phyloP scores from a whole-genome alignment of 1,140 invertebrate genomes.

The Phenacoccus solenopsis region DNA sequence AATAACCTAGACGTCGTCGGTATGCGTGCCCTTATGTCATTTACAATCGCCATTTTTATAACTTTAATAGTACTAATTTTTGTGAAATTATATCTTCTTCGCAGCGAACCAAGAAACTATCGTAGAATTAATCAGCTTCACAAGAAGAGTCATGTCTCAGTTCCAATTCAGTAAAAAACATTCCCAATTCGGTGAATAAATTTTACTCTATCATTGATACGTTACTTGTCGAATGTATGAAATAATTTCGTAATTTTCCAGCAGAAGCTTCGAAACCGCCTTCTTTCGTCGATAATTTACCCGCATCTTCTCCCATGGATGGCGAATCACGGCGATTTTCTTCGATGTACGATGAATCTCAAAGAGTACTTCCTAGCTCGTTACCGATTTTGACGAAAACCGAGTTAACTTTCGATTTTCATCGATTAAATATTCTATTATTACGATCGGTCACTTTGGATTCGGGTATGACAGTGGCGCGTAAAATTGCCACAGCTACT shows the following conservation, averaged over 20 bases:
- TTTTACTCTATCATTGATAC: not conserved
- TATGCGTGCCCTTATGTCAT: no score
- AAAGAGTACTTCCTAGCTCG: not conserved
- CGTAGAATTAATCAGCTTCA: slow-evolving; percentile 79
- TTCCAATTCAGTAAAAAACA: slow-evolving; percentile 10
- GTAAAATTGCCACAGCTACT: slow-evolving; percentile 87
- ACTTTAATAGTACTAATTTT: not conserved
- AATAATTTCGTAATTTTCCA: not conserved
- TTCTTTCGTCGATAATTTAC: not conserved
- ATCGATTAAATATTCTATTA: slow-evolving; percentile 75
- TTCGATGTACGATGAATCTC: not conserved
- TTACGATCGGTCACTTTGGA: slow-evolving; percentile 63
- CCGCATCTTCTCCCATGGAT: not conserved
- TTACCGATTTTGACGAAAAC: slow-evolving; percentile 37
- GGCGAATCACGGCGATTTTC: not conserved
- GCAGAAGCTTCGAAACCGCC: not conserved
- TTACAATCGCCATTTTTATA: slow-evolving; percentile 21
- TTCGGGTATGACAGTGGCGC: slow-evolving; percentile 48
- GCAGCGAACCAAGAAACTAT: slow-evolving; percentile 88
- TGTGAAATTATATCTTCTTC: not conserved
- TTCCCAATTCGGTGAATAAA: not conserved
- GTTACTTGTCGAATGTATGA: no score
- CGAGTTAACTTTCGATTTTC: slow-evolving; percentile 84
- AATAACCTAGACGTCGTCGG: slow-evolving; percentile 90
- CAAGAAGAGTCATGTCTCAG: slow-evolving; percentile 54